Percentiles rank a stretch among this genome's conserved stretches.
phyloP scores from a whole-genome alignment of 1,140 invertebrate species.

The Zaprionus africanus region DNA sequence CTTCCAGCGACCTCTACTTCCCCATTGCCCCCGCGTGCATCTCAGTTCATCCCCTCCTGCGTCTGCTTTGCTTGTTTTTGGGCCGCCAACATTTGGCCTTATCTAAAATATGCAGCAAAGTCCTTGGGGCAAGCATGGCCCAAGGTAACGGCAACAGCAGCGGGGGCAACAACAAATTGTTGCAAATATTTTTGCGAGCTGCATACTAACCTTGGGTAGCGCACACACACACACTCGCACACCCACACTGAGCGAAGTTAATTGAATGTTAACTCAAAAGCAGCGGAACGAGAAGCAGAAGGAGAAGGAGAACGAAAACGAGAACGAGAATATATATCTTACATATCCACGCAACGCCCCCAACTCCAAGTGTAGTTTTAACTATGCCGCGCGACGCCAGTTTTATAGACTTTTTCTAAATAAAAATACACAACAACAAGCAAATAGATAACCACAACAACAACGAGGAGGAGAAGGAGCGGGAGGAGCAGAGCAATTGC shows the following conservation, averaged over 20 bases:
- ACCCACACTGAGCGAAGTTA: slow-evolving; percentile 37
- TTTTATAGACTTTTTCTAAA: slow-evolving; percentile 79
- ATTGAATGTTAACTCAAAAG: slow-evolving; percentile 55
- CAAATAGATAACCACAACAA: background rate
- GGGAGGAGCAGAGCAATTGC: slow-evolving; percentile 1
- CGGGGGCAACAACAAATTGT: slow-evolving; percentile 6
- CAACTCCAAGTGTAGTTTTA: slow-evolving; percentile 25
- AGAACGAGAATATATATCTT: slow-evolving; percentile 43
- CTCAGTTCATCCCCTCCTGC: slow-evolving; percentile 12
- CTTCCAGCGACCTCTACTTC: slow-evolving; percentile 6
- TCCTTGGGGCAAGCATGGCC: slow-evolving; percentile 66
- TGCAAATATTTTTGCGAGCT: slow-evolving; percentile 43
- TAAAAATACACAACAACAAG: background rate
- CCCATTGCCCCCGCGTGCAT: slow-evolving; percentile 4
- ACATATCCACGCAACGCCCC: slow-evolving; percentile 58
- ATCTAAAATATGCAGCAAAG: slow-evolving; percentile 79
- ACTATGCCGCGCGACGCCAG: slow-evolving; percentile 65
- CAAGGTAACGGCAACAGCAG: background rate
- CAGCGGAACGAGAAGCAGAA: slow-evolving; percentile 41
- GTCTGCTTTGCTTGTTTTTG: slow-evolving; percentile 10
- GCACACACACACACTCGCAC: slow-evolving; percentile 18
- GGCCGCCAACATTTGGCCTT: slow-evolving; percentile 75
- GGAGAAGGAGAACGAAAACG: slow-evolving; percentile 6
- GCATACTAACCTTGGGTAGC: slow-evolving; percentile 55
- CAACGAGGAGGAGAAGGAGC: slow-evolving; percentile 25